Conservation (phyloP, 2,888 invertebrate genomes). For the Athalia rosae region DNA sequence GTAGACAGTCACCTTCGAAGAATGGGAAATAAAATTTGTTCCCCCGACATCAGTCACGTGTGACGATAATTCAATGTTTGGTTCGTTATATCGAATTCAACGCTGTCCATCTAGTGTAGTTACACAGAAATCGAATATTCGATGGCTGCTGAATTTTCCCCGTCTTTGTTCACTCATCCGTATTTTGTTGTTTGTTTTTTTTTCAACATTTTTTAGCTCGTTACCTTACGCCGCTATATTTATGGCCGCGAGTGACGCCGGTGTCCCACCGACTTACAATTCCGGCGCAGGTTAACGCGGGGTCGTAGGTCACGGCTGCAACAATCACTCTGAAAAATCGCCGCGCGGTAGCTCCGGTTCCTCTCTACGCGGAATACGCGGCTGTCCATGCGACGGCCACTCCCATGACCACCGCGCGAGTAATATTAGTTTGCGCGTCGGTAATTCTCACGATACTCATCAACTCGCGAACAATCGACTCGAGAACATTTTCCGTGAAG, state of each 20-base stretch:
- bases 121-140: neutral
- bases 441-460: neutral
- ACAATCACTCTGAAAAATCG: slow-evolving; percentile 7
- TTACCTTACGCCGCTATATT: slow-evolving; percentile 51
- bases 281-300: slow-evolving; percentile 43
- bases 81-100: too few relatives aligned
- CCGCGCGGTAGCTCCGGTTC: slow-evolving; percentile 48
- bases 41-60: too few relatives aligned
- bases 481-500: neutral
- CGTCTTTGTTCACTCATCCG: neutral
- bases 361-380: slow-evolving; percentile 12
- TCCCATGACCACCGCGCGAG: slow-evolving; percentile 56
- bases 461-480: neutral
- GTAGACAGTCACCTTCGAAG: too few relatives aligned
- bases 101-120: neutral
- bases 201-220: slow-evolving; percentile 46
- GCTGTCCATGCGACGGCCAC: slow-evolving; percentile 14
- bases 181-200: neutral
- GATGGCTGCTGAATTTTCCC: neutral
- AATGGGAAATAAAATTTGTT: too few relatives aligned
- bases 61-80: too few relatives aligned
- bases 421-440: neutral
- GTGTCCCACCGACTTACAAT: slow-evolving; percentile 55
- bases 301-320: slow-evolving; percentile 49
- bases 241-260: slow-evolving; percentile 55